phyloP scores from a whole-genome alignment of 2,797 vertebrate species.

The Pseudotriccus pelzelni region DNA sequence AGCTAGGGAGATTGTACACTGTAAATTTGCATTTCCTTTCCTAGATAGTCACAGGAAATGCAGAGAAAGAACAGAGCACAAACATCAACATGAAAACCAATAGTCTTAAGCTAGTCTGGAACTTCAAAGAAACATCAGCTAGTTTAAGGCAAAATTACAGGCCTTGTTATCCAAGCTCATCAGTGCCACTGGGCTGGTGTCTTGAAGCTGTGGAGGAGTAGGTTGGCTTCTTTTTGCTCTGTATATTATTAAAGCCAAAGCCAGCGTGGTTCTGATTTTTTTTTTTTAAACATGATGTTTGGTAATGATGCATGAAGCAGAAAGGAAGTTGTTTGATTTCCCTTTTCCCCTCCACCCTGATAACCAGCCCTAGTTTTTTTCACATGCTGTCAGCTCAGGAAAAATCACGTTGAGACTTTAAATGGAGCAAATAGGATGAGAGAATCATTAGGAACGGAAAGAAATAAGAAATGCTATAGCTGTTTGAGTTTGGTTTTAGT shows the following conservation, averaged over 20 bases:
- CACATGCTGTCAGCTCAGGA: neutral
- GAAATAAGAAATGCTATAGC: neutral
- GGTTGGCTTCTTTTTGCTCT: neutral
- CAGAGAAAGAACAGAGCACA: neutral
- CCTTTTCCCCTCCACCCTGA: neutral
- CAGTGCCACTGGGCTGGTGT: neutral
- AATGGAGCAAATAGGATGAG: neutral
- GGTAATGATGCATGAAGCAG: slow-evolving; percentile 4
- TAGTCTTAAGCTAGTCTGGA: neutral
- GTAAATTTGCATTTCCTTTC: slow-evolving; percentile 1
- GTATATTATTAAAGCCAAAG: neutral
- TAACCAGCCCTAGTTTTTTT: neutral
- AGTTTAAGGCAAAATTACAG: slow-evolving; percentile 1
- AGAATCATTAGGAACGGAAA: neutral
- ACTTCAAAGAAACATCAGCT: neutral
- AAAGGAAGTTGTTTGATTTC: neutral
- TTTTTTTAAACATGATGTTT: neutral
- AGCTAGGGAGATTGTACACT: neutral
- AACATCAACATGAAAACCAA: neutral
- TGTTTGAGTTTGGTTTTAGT: neutral
- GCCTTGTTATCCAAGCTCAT: neutral
- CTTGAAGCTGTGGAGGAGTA: neutral
- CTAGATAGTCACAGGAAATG: neutral
- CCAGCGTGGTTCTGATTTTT: neutral
- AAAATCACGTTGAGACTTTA: neutral